These are phyloP conservation scores for Desmophyllum pertusum DNA, from an alignment of 92 coral and sea anemone species.

Conservation along the genomic window DNA sequence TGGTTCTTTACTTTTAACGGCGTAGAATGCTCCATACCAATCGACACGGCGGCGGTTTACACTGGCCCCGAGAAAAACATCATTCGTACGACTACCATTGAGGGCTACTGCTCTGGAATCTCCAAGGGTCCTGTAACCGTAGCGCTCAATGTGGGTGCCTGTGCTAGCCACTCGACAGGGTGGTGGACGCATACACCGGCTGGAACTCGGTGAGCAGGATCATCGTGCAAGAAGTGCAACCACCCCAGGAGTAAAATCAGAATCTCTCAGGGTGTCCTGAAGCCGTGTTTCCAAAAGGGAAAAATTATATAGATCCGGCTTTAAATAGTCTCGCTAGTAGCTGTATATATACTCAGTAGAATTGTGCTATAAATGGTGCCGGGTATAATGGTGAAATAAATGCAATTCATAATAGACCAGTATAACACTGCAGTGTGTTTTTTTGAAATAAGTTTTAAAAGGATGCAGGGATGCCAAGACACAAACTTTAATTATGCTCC, in stretches of 20 bases:
- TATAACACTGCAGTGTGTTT: background rate
- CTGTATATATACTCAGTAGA: too few relatives aligned
- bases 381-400: too few relatives aligned
- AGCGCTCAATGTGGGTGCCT: background rate
- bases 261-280: background rate
- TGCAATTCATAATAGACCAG: background rate
- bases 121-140: background rate
- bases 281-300: background rate
- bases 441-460: background rate
- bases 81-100: background rate
- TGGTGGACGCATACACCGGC: background rate
- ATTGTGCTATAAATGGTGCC: too few relatives aligned
- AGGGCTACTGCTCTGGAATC: slow-evolving; percentile 3
- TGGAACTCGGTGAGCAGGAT: slow-evolving; percentile 9
- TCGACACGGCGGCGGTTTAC: slow-evolving; percentile 5
- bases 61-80: background rate
- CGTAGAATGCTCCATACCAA: slow-evolving; percentile 9
- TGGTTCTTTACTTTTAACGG: slow-evolving; percentile 1
- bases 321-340: background rate
- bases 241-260: background rate
- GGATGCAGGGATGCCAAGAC: background rate
- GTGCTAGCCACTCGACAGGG: background rate
- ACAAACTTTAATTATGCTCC: background rate
- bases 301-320: background rate
- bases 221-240: slow-evolving; percentile 5